Percentiles rank a stretch among this genome's conserved stretches.
These are phyloP conservation scores for human (Homo sapiens) DNA, from an alignment of 2,113 vertebrate species.

Conservation along the genomic window DNA sequence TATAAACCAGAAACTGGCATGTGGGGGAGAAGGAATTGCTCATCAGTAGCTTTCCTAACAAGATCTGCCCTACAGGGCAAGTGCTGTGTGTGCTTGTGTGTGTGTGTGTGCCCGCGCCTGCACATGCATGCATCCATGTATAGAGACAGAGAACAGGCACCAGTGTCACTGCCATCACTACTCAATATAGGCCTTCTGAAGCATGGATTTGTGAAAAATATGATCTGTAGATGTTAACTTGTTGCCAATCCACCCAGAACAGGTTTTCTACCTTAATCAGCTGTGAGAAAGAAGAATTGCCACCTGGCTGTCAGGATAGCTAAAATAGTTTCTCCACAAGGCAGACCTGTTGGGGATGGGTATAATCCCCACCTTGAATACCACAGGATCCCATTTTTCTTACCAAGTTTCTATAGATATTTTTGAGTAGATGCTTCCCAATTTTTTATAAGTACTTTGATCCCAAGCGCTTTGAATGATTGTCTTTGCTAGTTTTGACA, in stretches of 20 bases:
- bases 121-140: background rate
- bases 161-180: background rate
- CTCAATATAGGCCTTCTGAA: background rate
- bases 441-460: background rate
- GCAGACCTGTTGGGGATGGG: background rate
- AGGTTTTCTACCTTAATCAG: background rate
- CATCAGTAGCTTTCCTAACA: background rate
- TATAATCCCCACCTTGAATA: background rate
- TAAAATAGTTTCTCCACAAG: background rate
- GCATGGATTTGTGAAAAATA: background rate
- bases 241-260: background rate
- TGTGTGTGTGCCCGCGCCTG: background rate
- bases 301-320: background rate
- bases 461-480: background rate
- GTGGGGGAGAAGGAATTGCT: background rate
- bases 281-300: background rate
- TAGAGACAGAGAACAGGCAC: background rate
- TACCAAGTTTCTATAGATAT: background rate
- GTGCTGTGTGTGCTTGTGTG: background rate
- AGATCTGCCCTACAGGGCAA: background rate
- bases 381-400: background rate
- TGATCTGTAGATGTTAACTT: background rate
- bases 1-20: background rate
- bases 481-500: background rate
- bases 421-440: background rate